Evolutionary conservation across 2,888 invertebrate genomes (phyloP).

Genomic region (Leucophenga maculata): DNA sequence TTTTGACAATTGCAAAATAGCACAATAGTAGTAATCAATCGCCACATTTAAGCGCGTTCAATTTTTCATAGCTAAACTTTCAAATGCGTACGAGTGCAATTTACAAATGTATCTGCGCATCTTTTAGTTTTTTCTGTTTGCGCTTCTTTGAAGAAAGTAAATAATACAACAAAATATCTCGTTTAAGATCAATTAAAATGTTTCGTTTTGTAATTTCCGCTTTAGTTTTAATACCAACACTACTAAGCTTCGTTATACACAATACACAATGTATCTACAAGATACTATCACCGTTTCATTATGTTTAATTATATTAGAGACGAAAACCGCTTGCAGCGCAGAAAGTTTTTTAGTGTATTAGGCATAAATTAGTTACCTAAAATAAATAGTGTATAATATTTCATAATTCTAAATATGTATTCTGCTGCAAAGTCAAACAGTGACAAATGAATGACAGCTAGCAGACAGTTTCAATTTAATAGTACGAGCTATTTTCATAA

Average conservation of each 20-base stretch:
- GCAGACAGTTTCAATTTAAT: neutral
- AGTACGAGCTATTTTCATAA: neutral
- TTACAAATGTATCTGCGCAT: neutral
- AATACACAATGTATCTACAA: slow-evolving; percentile 11
- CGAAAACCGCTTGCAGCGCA: slow-evolving; percentile 11
- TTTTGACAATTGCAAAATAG: neutral
- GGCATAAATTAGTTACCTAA: neutral
- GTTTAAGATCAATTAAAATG: slow-evolving; percentile 56
- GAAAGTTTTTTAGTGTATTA: neutral
- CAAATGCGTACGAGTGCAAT: neutral
- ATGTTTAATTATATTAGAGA: slow-evolving; percentile 12
- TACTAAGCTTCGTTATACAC: too few relatives aligned
- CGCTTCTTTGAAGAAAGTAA: slow-evolving; percentile 4
- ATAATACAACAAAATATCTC: slow-evolving; percentile 45
- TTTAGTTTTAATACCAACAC: slow-evolving; percentile 25
- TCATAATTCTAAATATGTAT: slow-evolving; percentile 18
- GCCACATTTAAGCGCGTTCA: neutral
- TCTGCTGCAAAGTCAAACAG: too few relatives aligned
- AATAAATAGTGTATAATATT: neutral
- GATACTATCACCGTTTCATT: slow-evolving; percentile 24
- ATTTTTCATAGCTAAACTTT: slow-evolving; percentile 11
- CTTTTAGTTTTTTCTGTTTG: neutral
- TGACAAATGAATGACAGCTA: neutral
- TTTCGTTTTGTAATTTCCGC: slow-evolving; percentile 23
- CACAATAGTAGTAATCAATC: neutral